Evolutionary conservation across 2,113 vertebrate species (phyloP), one percentile per base, ranked within the genome.

Genomic region (Mugil cephalus): DNA sequence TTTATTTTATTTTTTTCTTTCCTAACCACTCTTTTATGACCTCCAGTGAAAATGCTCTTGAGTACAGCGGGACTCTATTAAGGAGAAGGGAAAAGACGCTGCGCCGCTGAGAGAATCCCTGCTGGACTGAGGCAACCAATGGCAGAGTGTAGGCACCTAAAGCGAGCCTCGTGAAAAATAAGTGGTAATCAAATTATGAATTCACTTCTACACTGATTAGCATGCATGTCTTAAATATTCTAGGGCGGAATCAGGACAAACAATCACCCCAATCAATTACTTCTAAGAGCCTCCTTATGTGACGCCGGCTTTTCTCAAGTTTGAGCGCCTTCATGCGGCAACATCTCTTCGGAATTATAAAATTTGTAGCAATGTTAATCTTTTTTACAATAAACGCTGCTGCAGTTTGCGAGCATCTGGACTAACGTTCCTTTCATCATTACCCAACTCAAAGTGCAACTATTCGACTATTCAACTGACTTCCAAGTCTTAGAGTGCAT

Each of bases 401-500:
- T 4, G 34, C 52, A 12, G 0, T 70, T 47, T 42, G 9, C 47
- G 9, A 24, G 47, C 38, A 18, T 39, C 39, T 38, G 7, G n/a
- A 46, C 6, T 36, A 38, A 62, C 24, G 8, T 38, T 12, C 52
- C 55, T 79, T 79, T 84, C 71, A 80, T 53, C 58, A 17, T 24
- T 21, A 59, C 54, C 18, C 56, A 34, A 5, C 24, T 38, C 58
- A 66, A 73, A 50, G 46, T 51, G 59, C 80, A 80, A 47, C 40
- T 40, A 17, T 40, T 73, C 79, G 50, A 65, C 63, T 46, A 62
- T 69, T 79, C 65, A 74, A 47, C 71, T 8, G 17, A 51, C 76
- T 60, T 67, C 47, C 3, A 5, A 59, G 55, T 82, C 68, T 76
- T 78, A 70, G 62, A 85, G 81, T 86, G 86, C 84, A 86, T 77